Evolutionary conservation across 2,797 vertebrate genomes (phyloP).

Genomic region (Clarias pachynema): DNA sequence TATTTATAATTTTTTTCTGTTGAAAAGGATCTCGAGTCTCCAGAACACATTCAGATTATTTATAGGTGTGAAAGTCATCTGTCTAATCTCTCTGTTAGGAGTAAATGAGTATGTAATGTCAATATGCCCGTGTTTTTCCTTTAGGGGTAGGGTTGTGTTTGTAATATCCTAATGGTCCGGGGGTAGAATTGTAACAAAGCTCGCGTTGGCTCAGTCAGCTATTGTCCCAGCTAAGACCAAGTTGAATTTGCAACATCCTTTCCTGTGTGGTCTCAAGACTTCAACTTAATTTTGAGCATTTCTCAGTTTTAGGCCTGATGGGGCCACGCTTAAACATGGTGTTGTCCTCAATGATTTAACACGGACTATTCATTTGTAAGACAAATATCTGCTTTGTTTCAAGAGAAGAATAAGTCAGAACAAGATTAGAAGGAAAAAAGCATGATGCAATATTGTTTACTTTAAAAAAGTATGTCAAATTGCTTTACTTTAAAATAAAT

Average conservation of each 20-base stretch:
- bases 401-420: background rate
- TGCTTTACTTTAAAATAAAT: background rate
- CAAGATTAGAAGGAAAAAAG: background rate
- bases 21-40: background rate
- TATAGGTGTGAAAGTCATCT: background rate
- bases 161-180: slow-evolving; percentile 21
- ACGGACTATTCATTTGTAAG: background rate
- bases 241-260: slow-evolving; percentile 4
- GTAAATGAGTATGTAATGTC: background rate
- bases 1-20: background rate
- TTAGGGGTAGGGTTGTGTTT: background rate
- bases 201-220: background rate
- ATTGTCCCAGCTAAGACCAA: slow-evolving; percentile 21
- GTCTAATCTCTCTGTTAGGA: background rate
- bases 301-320: background rate
- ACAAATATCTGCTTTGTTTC: background rate
- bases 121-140: background rate
- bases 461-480: background rate
- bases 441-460: background rate
- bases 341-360: background rate
- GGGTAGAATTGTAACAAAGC: background rate
- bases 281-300: no score
- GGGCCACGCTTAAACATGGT: background rate
- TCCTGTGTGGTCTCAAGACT: slow-evolving; percentile 23
- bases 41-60: background rate